Conservation (phyloP, 2,113 vertebrate species). For the Stomatorhinus ivindoensis region DNA sequence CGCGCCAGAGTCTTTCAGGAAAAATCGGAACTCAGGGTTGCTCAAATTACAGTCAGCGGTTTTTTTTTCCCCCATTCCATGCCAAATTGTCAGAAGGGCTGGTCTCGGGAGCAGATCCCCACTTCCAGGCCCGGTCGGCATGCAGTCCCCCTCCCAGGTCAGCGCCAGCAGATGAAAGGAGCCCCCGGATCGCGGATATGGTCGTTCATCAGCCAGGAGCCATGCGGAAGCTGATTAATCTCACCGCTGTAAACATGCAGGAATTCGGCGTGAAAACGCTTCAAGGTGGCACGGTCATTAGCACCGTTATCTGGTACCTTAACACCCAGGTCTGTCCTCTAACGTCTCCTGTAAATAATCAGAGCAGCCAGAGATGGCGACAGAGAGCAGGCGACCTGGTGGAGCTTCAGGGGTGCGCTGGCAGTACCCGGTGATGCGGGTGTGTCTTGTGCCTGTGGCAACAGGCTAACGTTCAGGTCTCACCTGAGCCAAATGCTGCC, state of each 20-base stretch:
- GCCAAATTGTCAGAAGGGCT: neutral
- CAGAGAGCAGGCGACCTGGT: neutral
- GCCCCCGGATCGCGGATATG: neutral
- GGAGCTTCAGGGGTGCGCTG: neutral
- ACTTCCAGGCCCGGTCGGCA: neutral
- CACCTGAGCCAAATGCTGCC: neutral
- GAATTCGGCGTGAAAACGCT: neutral
- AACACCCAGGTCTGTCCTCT: neutral
- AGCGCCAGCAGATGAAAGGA: neutral
- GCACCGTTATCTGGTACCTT: neutral
- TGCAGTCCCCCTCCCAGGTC: neutral
- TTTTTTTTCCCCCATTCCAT: neutral
- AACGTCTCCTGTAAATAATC: neutral
- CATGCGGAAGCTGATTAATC: neutral
- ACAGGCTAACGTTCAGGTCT: neutral
- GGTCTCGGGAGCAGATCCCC: neutral
- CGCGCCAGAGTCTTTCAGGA: neutral
- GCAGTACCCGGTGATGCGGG: neutral
- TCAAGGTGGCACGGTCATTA: neutral
- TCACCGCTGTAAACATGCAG: neutral
- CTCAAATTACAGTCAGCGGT: neutral
- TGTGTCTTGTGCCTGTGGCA: neutral
- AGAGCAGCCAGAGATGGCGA: neutral
- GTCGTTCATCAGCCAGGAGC: neutral
- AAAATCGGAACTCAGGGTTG: neutral